Evolutionary conservation across 2,888 invertebrate species (phyloP).

Genomic region (Antitype chi): DNA sequence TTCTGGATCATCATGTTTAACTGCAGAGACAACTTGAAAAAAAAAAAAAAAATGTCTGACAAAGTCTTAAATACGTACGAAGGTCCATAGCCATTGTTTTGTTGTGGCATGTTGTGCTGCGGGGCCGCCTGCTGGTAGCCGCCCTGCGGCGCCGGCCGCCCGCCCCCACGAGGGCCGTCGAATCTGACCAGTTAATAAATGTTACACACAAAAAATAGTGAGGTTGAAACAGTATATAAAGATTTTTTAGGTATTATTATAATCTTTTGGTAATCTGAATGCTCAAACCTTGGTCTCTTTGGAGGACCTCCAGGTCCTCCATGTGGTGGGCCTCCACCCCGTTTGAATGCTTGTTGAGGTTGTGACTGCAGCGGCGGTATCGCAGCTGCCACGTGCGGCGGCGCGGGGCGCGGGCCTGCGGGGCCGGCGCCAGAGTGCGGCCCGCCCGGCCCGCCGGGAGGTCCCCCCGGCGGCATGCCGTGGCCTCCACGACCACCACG

Average conservation of each 20-base stretch:
- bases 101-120: conserved; percentile 76
- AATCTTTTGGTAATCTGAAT: not conserved
- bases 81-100: conserved; percentile 84
- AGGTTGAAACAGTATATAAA: not conserved
- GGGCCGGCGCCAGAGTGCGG: conserved; percentile 52
- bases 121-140: conserved; percentile 79
- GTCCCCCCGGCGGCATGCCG: conserved; percentile 72
- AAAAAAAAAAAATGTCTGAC: not conserved
- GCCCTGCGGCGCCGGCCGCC: conserved; percentile 75
- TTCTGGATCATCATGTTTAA: conserved; percentile 85
- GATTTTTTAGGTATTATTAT: not conserved
- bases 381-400: conserved; percentile 68
- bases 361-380: conserved; percentile 68
- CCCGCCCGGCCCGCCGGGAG: conserved; percentile 43
- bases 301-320: conserved; percentile 84
- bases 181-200: conserved; percentile 72
- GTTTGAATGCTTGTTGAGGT: conserved; percentile 79
- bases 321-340: conserved; percentile 82
- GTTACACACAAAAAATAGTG: not conserved
- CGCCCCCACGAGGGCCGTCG: conserved; percentile 82
- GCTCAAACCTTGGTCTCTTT: conserved; percentile 82
- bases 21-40: not conserved
- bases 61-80: conserved; percentile 74
- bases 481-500: conserved; percentile 82
- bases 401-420: conserved; percentile 62